Percentiles rank a stretch among this genome's conserved stretches.
Evolutionary conservation across 2,797 vertebrate genomes (phyloP).

Genomic region (Carduelis carduelis): DNA sequence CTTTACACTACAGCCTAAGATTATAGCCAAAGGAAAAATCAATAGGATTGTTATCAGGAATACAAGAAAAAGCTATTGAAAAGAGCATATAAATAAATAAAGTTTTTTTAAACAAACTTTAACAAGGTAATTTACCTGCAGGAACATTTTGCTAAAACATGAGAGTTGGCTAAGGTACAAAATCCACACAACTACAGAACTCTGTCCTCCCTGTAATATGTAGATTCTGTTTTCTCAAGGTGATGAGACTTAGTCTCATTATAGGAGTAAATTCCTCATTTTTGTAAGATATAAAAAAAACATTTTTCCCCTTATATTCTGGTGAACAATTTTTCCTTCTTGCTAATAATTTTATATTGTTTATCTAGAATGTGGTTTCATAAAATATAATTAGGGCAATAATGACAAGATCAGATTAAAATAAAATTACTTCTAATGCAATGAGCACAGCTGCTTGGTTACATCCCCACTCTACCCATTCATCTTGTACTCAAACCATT

Average conservation of each 20-base stretch:
- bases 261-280: background rate
- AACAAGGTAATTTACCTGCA: background rate
- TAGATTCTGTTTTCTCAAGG: background rate
- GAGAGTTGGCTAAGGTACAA: background rate
- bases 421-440: background rate
- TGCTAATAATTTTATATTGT: background rate
- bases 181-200: background rate
- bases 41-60: background rate
- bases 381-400: slow-evolving; percentile 13
- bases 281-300: background rate
- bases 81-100: background rate
- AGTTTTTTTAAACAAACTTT: background rate
- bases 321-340: background rate
- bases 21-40: background rate
- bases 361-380: background rate
- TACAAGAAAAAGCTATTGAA: background rate
- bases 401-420: background rate
- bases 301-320: background rate
- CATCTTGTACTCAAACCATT: background rate
- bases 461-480: background rate
- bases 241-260: background rate
- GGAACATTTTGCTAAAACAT: background rate
- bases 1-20: background rate
- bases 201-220: background rate
- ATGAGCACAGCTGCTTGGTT: background rate